Conservation (phyloP, 2,113 vertebrate genomes). For the Sorex araneus region DNA sequence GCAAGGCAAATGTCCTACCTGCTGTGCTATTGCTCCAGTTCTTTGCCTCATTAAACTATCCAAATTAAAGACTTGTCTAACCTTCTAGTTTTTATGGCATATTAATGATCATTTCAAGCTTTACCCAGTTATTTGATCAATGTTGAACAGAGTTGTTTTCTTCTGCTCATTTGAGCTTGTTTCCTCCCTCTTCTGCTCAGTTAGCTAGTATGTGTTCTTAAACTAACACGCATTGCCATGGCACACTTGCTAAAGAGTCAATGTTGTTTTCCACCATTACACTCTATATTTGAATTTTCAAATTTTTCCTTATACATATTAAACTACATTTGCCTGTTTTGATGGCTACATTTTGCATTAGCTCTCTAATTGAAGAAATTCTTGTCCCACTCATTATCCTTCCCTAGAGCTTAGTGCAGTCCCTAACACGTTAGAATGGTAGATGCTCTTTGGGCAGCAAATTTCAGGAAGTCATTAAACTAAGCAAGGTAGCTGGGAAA, state of each 20-base stretch:
- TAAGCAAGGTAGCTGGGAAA: no score
- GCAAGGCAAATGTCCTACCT: no score
- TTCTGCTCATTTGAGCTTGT: background rate
- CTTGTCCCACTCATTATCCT: background rate
- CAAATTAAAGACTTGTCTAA: background rate
- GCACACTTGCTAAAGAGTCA: background rate
- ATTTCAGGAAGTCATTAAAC: no score
- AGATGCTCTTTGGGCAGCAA: no score
- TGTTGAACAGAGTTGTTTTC: background rate
- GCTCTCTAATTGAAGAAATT: background rate
- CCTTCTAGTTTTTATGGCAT: background rate
- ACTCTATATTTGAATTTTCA: no score
- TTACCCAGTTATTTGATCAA: background rate
- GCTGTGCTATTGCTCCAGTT: no score
- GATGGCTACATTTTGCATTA: background rate
- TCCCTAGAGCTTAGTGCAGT: background rate
- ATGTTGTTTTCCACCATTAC: no score
- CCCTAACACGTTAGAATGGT: background rate
- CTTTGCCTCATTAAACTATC: background rate
- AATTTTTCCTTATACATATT: background rate
- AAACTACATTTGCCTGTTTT: background rate
- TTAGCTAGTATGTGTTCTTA: background rate
- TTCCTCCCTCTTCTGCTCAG: background rate
- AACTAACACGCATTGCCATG: background rate
- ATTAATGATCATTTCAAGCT: background rate